These are phyloP conservation scores for Pituophis catenifer DNA, from an alignment of 2,113 vertebrate genomes.

Conservation along the genomic window DNA sequence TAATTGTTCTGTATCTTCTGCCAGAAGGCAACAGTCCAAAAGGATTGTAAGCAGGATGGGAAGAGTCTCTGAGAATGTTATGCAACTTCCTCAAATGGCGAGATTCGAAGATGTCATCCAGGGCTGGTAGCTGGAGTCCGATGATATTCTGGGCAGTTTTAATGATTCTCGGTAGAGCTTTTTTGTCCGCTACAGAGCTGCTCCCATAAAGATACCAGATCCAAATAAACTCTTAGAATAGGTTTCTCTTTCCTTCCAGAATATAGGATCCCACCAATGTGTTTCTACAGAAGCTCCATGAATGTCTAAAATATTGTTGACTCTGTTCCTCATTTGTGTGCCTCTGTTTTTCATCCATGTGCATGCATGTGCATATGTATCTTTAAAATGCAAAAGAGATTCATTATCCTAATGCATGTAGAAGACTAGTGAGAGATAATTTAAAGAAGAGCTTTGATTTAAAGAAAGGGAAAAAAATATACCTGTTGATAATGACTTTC, in stretches of 20 bases:
- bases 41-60: no score
- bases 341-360: conserved; percentile 29
- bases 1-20: no score
- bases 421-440: conserved; percentile 50
- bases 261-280: conserved; percentile 64
- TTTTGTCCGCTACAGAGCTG: no score
- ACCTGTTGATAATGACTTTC: conserved; percentile 19
- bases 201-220: neutral
- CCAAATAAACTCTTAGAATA: conserved; percentile 28
- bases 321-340: neutral
- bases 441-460: conserved; percentile 41
- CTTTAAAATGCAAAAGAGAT: conserved; percentile 50
- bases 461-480: conserved; percentile 1
- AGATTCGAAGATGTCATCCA: no score
- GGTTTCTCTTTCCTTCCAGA: conserved; percentile 67
- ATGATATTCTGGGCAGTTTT: no score
- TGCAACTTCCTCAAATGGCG: no score
- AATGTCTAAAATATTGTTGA: conserved; percentile 37
- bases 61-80: no score
- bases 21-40: no score
- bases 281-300: conserved; percentile 37
- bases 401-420: conserved; percentile 43
- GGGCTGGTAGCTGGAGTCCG: no score
- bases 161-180: no score
- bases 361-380: neutral